These are phyloP conservation scores for Rhipidura dahli DNA, from an alignment of 2,113 vertebrate genomes.

Conservation along the genomic window DNA sequence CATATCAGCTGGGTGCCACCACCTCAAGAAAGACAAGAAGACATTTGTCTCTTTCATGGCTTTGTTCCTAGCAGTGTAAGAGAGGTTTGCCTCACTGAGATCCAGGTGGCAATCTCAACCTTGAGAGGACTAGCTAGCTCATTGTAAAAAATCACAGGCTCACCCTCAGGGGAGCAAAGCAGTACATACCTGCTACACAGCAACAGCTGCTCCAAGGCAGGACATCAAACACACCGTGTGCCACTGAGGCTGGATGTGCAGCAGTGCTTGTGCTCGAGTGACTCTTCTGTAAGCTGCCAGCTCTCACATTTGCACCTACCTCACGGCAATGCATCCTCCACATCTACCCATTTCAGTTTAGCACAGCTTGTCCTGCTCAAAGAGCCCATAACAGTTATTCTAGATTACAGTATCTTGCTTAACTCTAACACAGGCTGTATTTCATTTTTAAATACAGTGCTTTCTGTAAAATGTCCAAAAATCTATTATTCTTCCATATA, in stretches of 20 bases:
- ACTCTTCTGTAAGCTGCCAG: neutral
- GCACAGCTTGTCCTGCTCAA: neutral
- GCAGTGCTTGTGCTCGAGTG: neutral
- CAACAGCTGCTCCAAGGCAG: neutral
- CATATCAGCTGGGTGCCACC: neutral
- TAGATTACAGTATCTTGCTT: neutral
- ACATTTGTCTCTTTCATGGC: neutral
- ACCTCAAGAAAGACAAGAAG: neutral
- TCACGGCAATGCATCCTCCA: neutral
- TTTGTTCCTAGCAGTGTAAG: neutral
- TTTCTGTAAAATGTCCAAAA: neutral
- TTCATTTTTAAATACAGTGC: neutral
- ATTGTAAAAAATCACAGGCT: neutral
- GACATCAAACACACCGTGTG: fast-evolving
- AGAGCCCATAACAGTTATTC: neutral
- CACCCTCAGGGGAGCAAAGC: fast-evolving
- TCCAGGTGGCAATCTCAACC: neutral
- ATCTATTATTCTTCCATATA: neutral
- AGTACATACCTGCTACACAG: fast-evolving
- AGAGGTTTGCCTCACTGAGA: neutral
- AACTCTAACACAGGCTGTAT: neutral
- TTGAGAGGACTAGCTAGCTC: neutral
- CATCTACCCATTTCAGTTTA: neutral
- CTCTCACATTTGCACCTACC: fast-evolving
- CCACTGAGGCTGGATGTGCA: neutral